Base-by-base conservation (phyloP, 2,113 vertebrate genomes). In the Hemicordylus capensis region DNA sequence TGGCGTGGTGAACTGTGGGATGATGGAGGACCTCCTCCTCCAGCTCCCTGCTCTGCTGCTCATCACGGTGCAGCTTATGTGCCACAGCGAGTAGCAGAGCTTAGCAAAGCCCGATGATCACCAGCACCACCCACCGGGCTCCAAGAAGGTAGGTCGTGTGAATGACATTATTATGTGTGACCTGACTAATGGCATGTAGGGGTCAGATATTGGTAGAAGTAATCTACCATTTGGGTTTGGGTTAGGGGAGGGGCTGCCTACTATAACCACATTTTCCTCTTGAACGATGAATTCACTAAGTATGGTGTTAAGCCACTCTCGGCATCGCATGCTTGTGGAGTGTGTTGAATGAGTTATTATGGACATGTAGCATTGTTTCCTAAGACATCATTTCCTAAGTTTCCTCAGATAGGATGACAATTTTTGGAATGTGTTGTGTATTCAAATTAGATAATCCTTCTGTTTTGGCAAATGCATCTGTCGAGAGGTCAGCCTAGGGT, bases 341-440 rank as follows among this genome's bases (percentile, higher is more conserved):
- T 22, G 46, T 28, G 19, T 75, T 17, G 22, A 7, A 63, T 37
- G 42, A 75, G 42, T 75, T 79, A 44, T 44, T 63, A 28, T 75
- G 8, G 61, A 28, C 28, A 66, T 76, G 44, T 58, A 37, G n/a
- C 72, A 75, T 51, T 75, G 44, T 83, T 83, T 83, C 81, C 61
- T 80, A 80, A 80, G 42, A 24, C 6, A 20, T 63, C 1, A 42
- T 61, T 77, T 77, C 76, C 58, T 17, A 79, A 15, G 8, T 67
- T 56, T 42, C 54, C 54, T 69, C 58, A 46, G 54, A 78, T 6
- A 63, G 31, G n/a, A 73, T 63, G 54, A 39, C 54, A 79, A 63
- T 63, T 72, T 84, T 46, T 48, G 42, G 76, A 70, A 79, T 63
- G 69, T 48, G n/a, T 48, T 79, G n/a, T 85, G 44, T 73, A 42